phyloP scores from a whole-genome alignment of 2,797 vertebrate genomes.

The Petrocephalus schoutedeni region DNA sequence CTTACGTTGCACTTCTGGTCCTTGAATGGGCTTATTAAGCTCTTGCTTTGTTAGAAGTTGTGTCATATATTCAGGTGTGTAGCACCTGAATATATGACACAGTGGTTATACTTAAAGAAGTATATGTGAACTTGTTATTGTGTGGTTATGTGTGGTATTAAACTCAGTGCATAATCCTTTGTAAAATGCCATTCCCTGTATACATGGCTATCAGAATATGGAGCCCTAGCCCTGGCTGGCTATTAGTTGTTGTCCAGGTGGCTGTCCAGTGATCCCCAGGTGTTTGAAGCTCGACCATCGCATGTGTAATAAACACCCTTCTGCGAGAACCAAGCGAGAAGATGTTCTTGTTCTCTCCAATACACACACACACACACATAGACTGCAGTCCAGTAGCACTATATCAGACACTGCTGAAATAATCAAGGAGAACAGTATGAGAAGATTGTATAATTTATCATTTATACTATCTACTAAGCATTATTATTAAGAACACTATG shows the following conservation, averaged over 20 bases:
- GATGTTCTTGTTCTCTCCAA: background rate
- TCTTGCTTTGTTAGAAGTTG: background rate
- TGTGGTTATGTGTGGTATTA: background rate
- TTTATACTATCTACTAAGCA: background rate
- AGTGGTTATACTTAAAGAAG: conserved; percentile 19
- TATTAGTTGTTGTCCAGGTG: conserved; percentile 51
- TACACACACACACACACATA: background rate
- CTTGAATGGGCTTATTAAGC: background rate
- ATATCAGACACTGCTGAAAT: background rate
- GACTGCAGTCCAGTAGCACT: background rate
- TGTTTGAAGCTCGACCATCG: conserved; percentile 62
- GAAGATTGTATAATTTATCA: background rate
- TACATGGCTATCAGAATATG: conserved; percentile 45
- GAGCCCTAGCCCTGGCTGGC: conserved; percentile 54
- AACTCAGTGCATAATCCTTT: conserved; percentile 44
- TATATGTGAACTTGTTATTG: conserved; percentile 2
- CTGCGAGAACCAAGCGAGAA: conserved; percentile 33
- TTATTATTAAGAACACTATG: background rate
- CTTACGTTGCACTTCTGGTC: background rate
- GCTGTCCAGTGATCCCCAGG: conserved; percentile 48
- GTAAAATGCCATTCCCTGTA: conserved; percentile 47
- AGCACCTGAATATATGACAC: background rate
- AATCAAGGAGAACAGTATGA: background rate
- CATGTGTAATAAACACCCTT: conserved; percentile 51
- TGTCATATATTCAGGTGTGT: background rate